phyloP scores from a whole-genome alignment of 2,888 invertebrate species.

The Troglohyphantes excavatus region DNA sequence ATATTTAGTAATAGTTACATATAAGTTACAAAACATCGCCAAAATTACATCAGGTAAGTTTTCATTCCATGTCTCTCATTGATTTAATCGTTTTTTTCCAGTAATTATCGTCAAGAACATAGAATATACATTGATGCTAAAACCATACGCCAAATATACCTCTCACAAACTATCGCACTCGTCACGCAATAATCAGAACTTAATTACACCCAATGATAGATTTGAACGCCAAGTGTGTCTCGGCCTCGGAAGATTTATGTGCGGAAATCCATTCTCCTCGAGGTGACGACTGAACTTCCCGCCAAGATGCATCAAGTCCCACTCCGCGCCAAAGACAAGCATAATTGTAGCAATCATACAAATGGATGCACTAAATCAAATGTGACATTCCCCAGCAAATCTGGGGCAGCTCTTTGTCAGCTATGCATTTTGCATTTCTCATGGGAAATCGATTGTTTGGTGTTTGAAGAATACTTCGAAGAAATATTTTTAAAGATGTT shows the following conservation, averaged over 20 bases:
- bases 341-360: slow-evolving; percentile 33
- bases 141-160: no score
- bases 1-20: no score
- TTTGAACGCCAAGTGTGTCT: neutral
- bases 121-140: no score
- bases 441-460: neutral
- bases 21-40: no score
- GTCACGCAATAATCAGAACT: neutral
- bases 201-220: slow-evolving; percentile 5
- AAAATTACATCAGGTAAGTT: no score
- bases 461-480: neutral
- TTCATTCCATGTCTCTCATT: no score
- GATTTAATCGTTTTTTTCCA: no score
- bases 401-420: neutral
- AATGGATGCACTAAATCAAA: slow-evolving; percentile 48
- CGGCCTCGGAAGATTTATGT: slow-evolving; percentile 16
- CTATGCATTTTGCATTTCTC: neutral
- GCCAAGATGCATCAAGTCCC: slow-evolving; percentile 29
- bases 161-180: no score
- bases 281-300: slow-evolving; percentile 28
- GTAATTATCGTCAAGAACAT: no score
- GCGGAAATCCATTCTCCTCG: slow-evolving; percentile 25
- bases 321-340: slow-evolving; percentile 7
- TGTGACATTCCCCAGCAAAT: slow-evolving; percentile 23
- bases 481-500: no score